Evolutionary conservation across 2,888 invertebrate species (phyloP), one percentile per base, ranked within the genome.

Genomic region (Eristalis arbustorum): DNA sequence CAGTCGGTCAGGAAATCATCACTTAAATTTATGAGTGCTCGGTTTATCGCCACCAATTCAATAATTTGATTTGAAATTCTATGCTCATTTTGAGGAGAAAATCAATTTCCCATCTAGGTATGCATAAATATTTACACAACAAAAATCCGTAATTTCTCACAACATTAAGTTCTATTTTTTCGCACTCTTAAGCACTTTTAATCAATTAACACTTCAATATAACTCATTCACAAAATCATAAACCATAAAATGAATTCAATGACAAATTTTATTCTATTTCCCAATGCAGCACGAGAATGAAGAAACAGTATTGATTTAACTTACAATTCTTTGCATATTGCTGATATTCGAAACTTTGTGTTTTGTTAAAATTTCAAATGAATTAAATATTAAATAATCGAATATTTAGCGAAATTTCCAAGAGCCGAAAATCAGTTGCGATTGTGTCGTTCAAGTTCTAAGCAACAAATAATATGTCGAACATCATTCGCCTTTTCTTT

Each of bases 401-500:
- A 71, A 89, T 87, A 83, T 90, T 90, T 73, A 90, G 88, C 72
- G 91, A 68, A 89, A 77, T 89, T 89, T 59, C 37, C 72, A 25
- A 25, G n/a, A 59, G 28, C 59, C 59, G 37, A 25, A 49, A 42
- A 10, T 63, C 37, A 34, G 23, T 59, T 72, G 72, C 88, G 88
- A 89, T 88, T 88, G 88, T 88, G 90, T 89, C 89, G 90, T 89
- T 89, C 90, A 89, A 91, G 90, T 91, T 91, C 91, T 91, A 90
- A 89, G 89, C 90, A 90, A 90, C 90, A 91, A 92, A 92, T 92
- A 85, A 62, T 74, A 91, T 90, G 89, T 89, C 88, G 83, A 88
- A 89, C 90, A 89, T 87, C 84, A 89, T 89, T 89, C 89, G 91
- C 90, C 90, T 91, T 91, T 92, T 91, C 91, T 91, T 92, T 92